These are phyloP conservation scores for Stegastes partitus DNA, from an alignment of 2,113 vertebrate genomes.

Conservation along the genomic window DNA sequence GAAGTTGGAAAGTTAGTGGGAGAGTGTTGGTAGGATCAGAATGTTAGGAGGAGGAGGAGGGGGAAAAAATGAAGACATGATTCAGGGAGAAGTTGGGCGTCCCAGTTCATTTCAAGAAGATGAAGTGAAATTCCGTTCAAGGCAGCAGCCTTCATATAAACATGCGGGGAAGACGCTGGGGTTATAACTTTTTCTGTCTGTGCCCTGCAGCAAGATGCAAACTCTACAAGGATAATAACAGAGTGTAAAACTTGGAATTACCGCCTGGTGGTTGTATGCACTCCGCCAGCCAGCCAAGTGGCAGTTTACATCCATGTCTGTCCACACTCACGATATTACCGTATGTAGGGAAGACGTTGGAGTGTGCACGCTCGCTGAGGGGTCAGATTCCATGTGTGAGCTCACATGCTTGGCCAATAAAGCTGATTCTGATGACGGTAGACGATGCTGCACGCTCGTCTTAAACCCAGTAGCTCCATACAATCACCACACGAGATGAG, in stretches of 20 bases:
- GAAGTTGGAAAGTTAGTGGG: slow-evolving; percentile 36
- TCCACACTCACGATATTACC: too few relatives aligned
- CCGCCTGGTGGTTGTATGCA: too few relatives aligned
- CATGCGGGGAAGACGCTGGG: slow-evolving; percentile 41
- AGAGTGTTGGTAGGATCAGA: slow-evolving; percentile 31
- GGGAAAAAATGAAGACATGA: slow-evolving; percentile 6
- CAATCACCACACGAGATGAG: too few relatives aligned
- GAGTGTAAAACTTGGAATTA: slow-evolving; percentile 1
- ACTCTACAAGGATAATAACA: slow-evolving; percentile 44
- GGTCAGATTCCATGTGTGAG: background rate
- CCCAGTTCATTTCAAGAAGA: slow-evolving; percentile 49
- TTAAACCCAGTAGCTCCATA: too few relatives aligned
- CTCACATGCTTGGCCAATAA: too few relatives aligned
- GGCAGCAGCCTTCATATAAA: slow-evolving; percentile 39
- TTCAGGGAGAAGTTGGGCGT: slow-evolving; percentile 25
- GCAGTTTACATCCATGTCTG: too few relatives aligned
- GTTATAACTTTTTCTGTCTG: slow-evolving; percentile 39
- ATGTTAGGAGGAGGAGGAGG: background rate
- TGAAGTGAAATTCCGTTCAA: slow-evolving; percentile 20
- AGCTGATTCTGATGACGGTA: too few relatives aligned
- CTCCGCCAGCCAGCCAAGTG: slow-evolving; percentile 11
- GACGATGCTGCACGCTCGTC: too few relatives aligned
- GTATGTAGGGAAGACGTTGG: too few relatives aligned
- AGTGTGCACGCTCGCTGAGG: too few relatives aligned
- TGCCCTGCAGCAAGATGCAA: slow-evolving; percentile 43